Evolutionary conservation across 2,888 invertebrate genomes (phyloP), one percentile per base, ranked within the genome.

Genomic region (Caenorhabditis plicata): DNA sequence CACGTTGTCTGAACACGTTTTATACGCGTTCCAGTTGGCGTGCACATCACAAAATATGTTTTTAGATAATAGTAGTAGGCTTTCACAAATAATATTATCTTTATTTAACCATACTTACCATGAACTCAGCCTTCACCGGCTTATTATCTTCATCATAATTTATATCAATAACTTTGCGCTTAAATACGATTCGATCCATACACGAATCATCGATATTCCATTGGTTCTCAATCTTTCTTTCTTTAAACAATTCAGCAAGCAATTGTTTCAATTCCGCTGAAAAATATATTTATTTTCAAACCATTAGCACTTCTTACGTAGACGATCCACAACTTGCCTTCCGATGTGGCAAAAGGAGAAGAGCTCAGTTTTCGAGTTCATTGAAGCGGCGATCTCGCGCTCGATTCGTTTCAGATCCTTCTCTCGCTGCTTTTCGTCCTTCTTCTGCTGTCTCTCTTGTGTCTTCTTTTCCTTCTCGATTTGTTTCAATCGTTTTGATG

Each of bases 311-410:
- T 2, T 29, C 45, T 47, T 19, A 67, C 67, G 53, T 15, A 52
- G 13, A 15, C 15, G 26, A 9, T 60, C 57, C 8, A 61, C 13
- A 2, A 67, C 35, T 5, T 35, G 26, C 25, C 39, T 57, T 11
- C 67, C 67, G 4, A 64, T 33, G 23, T 64, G 64, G 22, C 67
- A 67, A 36, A 53, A 67, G 0, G 61, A 61, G 49, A 61, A 64
- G 11, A 43, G 53, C 43, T 67, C 67, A 9, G 51, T 45, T 32
- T 67, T 67, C 0, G 50, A 29, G 20, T 66, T 66, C n/a, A 45
- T 44, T 17, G 67, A 47, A 25, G 51, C 51, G 31, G 57, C 47
- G 4, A 63, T 57, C 41, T 67, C 66, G 25, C 66, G 25, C 27
- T 67, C 66, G n/a, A 67, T 60, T 41, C 42, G 53, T 15, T 54